These are phyloP conservation scores for Dysmachus trigonus DNA, from an alignment of 2,888 invertebrate species.

Conservation along the genomic window DNA sequence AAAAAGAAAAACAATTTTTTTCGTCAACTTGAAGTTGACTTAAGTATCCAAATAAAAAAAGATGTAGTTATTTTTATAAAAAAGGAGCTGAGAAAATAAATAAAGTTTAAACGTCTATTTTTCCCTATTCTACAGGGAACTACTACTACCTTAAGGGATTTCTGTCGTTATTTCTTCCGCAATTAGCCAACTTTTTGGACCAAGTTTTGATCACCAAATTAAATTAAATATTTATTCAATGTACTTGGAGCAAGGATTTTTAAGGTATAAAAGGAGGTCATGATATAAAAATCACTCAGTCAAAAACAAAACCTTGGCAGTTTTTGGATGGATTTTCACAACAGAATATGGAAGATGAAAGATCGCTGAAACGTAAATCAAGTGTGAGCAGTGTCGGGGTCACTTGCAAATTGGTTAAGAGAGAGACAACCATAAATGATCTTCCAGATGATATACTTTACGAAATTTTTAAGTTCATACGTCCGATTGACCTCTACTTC, in stretches of 20 bases:
- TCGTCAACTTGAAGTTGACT: too few species aligned
- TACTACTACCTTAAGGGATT: too few species aligned
- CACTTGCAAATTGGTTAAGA: conserved; percentile 13
- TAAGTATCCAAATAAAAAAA: too few species aligned
- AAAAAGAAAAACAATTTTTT: too few species aligned
- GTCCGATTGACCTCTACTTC: conserved; percentile 35
- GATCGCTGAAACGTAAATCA: conserved; percentile 44
- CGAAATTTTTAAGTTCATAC: conserved; percentile 44
- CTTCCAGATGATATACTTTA: conserved; percentile 45
- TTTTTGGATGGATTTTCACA: conserved; percentile 37
- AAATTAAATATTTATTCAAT: background rate
- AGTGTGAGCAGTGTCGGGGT: background rate
- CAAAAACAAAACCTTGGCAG: conserved; percentile 2
- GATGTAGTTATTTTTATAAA: too few species aligned
- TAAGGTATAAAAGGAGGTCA: conserved; percentile 14
- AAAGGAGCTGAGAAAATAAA: too few species aligned
- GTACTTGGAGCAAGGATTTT: background rate
- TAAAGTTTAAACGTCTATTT: too few species aligned
- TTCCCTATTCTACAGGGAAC: too few species aligned
- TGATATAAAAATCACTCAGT: conserved; percentile 31
- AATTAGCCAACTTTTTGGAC: background rate
- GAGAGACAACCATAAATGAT: conserved; percentile 13
- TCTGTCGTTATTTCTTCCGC: background rate
- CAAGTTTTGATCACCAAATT: background rate
- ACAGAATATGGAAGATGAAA: conserved; percentile 45